Evolutionary conservation across 2,888 invertebrate genomes (phyloP), one percentile per base, ranked within the genome.

Genomic region (Nysson spinosus): DNA sequence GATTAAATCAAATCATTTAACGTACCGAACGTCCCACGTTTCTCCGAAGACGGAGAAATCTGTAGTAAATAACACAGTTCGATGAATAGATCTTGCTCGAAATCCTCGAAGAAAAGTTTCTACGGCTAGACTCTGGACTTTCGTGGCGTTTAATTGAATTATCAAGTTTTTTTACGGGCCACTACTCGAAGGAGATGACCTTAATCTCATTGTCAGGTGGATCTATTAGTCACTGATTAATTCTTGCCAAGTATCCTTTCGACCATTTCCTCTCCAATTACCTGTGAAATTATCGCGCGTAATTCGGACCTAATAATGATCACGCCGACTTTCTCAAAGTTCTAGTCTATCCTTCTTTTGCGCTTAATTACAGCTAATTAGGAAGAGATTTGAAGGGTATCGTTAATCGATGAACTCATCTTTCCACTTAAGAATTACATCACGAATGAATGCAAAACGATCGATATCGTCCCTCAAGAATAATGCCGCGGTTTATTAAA

Each of bases 281-380:
- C 76, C 78, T 69, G 75, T 76, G 75, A 80, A 83, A 83, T 83
- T 83, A 82, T 77, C 72, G 64, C 69, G 68, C 63, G 72, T 72
- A 78, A 79, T 75, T 80, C 69, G 66, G 72, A 51, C 60, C 66
- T 69, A 68, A 70, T 65, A 72, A 78, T 77, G 72, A 76, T 72
- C 69, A 40, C 34, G 28, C 62, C 39, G 63, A 57, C 69, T 70
- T 66, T 69, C 68, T 63, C 54, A 66, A 68, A 69, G 69, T 65
- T 65, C 52, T 50, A 60, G 63, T 30, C 52, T 65, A 47, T 57
- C 69, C 66, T 66, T n/a, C 40, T 39, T 65, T 66, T 47, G 58
- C 54, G 43, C 56, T 49, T 67, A 75, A 72, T 69, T 74, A 64
- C 56, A 58, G 58, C 63, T 69, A 77, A 77, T 75, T 75, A 75